phyloP scores from a whole-genome alignment of 1,140 invertebrate species.

The Diprion similis region DNA sequence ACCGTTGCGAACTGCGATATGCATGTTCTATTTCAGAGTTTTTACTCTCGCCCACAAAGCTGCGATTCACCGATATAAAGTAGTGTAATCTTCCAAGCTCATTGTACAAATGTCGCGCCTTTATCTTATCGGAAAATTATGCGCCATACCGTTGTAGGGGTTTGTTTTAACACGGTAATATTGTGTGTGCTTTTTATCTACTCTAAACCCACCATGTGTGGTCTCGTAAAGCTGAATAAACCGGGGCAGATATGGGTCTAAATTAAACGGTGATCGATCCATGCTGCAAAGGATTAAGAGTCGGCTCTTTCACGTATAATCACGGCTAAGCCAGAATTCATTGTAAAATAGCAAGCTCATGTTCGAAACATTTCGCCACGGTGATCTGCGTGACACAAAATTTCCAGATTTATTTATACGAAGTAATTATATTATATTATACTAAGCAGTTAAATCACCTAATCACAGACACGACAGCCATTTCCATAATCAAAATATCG shows the following conservation, averaged over 20 bases:
- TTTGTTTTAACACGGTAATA: not conserved
- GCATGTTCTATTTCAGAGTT: no score
- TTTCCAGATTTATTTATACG: not conserved
- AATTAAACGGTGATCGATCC: not conserved
- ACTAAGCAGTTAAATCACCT: constrained; percentile 17
- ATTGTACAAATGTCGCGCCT: constrained; percentile 5
- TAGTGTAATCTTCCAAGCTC: no score
- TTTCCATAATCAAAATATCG: not conserved
- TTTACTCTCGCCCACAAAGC: no score
- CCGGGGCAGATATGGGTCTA: not conserved
- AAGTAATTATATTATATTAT: constrained; percentile 19
- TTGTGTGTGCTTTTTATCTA: not conserved
- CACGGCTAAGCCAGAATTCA: no score
- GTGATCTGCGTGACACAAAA: no score
- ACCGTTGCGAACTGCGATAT: not conserved
- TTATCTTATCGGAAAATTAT: not conserved
- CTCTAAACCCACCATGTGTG: no score
- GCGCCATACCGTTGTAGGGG: not conserved
- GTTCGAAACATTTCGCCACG: no score
- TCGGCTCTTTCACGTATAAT: no score
- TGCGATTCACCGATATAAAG: no score
- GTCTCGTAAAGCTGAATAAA: not conserved
- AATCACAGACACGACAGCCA: constrained; percentile 9
- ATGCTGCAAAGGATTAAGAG: not conserved
- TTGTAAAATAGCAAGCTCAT: no score